Conservation (phyloP, 2,888 invertebrate species). For the Drosophila setosimentum region DNA sequence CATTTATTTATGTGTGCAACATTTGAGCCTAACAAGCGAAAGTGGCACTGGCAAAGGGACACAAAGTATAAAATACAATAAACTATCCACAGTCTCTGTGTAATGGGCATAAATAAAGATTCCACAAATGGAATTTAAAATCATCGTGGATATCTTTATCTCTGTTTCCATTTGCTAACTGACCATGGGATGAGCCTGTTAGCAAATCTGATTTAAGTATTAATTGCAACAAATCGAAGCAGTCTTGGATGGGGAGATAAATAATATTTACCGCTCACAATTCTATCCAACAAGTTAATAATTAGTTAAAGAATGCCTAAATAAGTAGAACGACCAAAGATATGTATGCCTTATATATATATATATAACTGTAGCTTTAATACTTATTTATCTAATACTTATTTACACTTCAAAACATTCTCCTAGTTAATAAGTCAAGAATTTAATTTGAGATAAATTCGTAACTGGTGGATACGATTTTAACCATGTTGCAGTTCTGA, state of each 20-base stretch:
- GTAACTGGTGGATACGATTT: background rate
- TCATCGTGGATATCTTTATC: background rate
- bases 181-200: conserved; percentile 3
- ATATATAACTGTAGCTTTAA: too few species aligned
- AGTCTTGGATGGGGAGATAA: conserved; percentile 15
- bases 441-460: background rate
- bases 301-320: too few species aligned
- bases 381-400: background rate
- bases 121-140: conserved; percentile 64
- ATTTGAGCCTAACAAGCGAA: conserved; percentile 77
- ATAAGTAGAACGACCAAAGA: too few species aligned
- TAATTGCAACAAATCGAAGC: conserved; percentile 60
- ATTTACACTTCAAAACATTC: background rate
- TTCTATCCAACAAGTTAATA: too few species aligned
- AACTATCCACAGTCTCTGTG: background rate
- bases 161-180: background rate
- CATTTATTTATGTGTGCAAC: conserved; percentile 73
- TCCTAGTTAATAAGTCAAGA: background rate
- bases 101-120: conserved; percentile 58
- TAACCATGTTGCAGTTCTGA: background rate
- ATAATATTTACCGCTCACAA: too few species aligned
- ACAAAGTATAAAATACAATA: conserved; percentile 3
- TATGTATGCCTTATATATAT: too few species aligned
- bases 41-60: conserved; percentile 44
- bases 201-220: conserved; percentile 44